Conservation (phyloP, 2,113 vertebrate genomes). For the Holacanthus passer region DNA sequence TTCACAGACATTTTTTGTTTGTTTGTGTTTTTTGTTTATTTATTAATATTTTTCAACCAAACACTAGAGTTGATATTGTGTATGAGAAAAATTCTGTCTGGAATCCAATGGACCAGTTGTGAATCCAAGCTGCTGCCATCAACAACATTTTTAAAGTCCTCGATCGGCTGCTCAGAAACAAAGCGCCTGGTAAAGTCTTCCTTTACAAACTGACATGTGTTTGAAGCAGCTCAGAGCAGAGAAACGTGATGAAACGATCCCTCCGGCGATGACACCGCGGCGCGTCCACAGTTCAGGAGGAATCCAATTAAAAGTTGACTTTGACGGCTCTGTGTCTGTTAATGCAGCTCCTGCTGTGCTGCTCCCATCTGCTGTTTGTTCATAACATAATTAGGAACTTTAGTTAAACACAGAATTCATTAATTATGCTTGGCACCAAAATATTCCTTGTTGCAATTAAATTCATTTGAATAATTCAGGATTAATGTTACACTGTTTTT, state of each 20-base stretch:
- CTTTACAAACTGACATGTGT: background rate
- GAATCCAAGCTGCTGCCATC: background rate
- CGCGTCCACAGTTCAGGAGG: constrained; percentile 25
- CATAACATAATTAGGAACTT: constrained; percentile 62
- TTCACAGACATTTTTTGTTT: too few species aligned
- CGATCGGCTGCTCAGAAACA: too few species aligned
- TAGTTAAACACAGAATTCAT: constrained; percentile 65
- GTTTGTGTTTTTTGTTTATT: too few species aligned
- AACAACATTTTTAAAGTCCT: background rate
- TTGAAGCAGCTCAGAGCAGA: background rate
- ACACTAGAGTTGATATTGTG: too few species aligned
- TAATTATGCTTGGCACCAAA: constrained; percentile 56
- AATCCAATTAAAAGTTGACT: constrained; percentile 60
- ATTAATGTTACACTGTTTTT: background rate
- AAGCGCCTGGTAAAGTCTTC: background rate
- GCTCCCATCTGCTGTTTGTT: constrained; percentile 66
- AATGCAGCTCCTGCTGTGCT: constrained; percentile 41
- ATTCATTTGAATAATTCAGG: constrained; percentile 45
- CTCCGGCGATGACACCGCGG: background rate
- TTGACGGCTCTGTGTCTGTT: constrained; percentile 30
- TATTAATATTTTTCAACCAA: too few species aligned
- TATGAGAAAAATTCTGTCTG: background rate
- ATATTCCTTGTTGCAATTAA: constrained; percentile 40
- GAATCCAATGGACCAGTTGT: background rate
- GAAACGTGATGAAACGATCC: background rate